Evolutionary conservation across 2,888 invertebrate genomes (phyloP).

Genomic region (Aspidiotus destructor): DNA sequence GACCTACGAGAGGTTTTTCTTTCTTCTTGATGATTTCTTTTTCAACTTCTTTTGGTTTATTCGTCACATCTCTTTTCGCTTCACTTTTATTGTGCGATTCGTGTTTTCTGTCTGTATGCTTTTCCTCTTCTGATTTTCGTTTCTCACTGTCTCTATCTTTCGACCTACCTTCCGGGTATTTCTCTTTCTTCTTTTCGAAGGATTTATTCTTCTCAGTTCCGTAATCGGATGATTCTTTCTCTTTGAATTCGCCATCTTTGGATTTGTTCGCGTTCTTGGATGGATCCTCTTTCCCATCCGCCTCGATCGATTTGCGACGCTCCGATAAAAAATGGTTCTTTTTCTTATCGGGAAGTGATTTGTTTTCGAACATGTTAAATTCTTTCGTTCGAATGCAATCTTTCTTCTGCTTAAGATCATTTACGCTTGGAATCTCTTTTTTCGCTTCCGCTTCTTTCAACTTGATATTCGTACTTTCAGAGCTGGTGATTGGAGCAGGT

Average conservation of each 20-base stretch:
- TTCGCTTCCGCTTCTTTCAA: slow-evolving; percentile 3
- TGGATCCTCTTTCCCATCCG: slow-evolving; percentile 37
- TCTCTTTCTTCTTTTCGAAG: slow-evolving; percentile 34
- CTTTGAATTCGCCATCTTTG: slow-evolving; percentile 37
- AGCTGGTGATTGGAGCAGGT: neutral
- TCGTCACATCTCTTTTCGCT: slow-evolving; percentile 41
- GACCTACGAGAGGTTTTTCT: slow-evolving; percentile 39
- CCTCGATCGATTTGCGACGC: slow-evolving; percentile 25
- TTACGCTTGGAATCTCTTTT: neutral
- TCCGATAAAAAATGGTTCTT: slow-evolving; percentile 30
- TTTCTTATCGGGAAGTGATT: slow-evolving; percentile 19
- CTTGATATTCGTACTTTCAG: neutral
- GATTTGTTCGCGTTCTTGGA: slow-evolving; percentile 36
- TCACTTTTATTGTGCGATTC: slow-evolving; percentile 24
- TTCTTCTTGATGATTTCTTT: slow-evolving; percentile 41
- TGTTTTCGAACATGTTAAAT: slow-evolving; percentile 30
- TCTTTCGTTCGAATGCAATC: slow-evolving; percentile 28
- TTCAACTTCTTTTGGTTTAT: slow-evolving; percentile 42
- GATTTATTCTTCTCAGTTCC: slow-evolving; percentile 27
- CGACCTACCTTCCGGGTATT: slow-evolving; percentile 37
- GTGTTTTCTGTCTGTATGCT: slow-evolving; percentile 29
- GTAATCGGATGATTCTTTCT: slow-evolving; percentile 39
- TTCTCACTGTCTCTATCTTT: slow-evolving; percentile 36
- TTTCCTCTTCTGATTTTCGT: slow-evolving; percentile 35
- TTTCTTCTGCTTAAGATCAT: slow-evolving; percentile 19